A percentile compares a stretch with the other conserved stretches of the same genome.
Evolutionary conservation across 2,113 vertebrate genomes (phyloP).

Genomic region (Coregonus clupeaformis): DNA sequence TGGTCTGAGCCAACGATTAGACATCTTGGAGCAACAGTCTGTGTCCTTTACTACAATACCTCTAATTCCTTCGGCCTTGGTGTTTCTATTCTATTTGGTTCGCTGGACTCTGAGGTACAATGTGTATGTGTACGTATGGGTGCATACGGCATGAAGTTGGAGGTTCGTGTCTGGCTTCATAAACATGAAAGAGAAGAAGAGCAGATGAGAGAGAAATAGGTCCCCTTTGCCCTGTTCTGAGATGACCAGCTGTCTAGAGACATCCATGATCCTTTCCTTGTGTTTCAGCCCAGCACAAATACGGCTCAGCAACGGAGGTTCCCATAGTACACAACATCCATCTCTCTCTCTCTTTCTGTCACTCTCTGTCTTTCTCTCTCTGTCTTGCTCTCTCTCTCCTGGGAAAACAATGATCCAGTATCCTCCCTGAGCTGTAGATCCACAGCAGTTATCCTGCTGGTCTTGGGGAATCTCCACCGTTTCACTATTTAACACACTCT

Average conservation of each 20-base stretch:
- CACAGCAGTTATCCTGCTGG: conserved; percentile 5
- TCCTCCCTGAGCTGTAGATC: too few relatives aligned
- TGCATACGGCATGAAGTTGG: background rate
- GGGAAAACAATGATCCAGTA: background rate
- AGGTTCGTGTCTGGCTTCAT: background rate
- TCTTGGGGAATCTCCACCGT: background rate
- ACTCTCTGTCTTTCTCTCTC: background rate
- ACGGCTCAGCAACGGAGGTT: too few relatives aligned
- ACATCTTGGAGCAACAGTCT: too few relatives aligned
- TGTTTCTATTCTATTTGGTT: background rate
- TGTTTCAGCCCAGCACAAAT: background rate
- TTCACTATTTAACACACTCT: background rate
- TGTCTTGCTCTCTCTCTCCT: background rate
- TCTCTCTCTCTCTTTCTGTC: background rate
- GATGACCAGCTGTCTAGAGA: background rate
- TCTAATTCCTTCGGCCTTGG: too few relatives aligned
- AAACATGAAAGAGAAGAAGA: background rate
- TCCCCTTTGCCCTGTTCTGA: background rate
- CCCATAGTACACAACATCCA: background rate
- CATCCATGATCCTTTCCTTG: background rate
- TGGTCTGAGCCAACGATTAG: conserved; percentile 20
- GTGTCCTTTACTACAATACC: too few relatives aligned
- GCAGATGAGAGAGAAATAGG: background rate
- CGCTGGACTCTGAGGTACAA: background rate
- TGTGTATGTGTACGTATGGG: too few relatives aligned